These are phyloP conservation scores for Rafetus swinhoei DNA, from an alignment of 2,113 vertebrate genomes.

Conservation along the genomic window DNA sequence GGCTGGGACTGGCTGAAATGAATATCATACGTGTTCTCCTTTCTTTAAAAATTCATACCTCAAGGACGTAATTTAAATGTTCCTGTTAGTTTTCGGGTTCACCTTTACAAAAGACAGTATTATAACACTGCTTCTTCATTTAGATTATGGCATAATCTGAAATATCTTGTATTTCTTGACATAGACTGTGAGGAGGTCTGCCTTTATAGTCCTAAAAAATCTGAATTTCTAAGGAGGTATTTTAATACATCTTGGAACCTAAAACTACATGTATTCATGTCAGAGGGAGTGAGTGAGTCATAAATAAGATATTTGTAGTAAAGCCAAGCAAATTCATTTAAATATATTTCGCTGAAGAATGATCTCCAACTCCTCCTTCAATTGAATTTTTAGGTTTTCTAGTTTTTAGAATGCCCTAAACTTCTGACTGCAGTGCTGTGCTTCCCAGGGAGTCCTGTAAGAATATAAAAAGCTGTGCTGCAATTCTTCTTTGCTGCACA, in stretches of 20 bases:
- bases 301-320: background rate
- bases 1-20: background rate
- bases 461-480: background rate
- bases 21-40: background rate
- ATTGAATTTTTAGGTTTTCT: background rate
- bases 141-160: background rate
- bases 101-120: slow-evolving; percentile 20
- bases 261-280: background rate
- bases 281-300: background rate
- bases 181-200: background rate
- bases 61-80: slow-evolving; percentile 40
- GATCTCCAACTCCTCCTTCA: background rate
- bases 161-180: background rate
- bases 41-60: slow-evolving; percentile 46
- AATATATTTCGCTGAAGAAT: background rate
- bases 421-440: background rate
- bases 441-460: fast-evolving
- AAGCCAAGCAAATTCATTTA: background rate
- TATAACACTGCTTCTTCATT: background rate
- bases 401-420: background rate
- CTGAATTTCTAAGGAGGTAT: background rate
- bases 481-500: background rate
- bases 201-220: background rate
- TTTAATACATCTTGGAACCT: background rate
- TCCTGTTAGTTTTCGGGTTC: slow-evolving; percentile 47